phyloP scores from a whole-genome alignment of 1,140 invertebrate genomes.

The Hydropsyche tenuis region DNA sequence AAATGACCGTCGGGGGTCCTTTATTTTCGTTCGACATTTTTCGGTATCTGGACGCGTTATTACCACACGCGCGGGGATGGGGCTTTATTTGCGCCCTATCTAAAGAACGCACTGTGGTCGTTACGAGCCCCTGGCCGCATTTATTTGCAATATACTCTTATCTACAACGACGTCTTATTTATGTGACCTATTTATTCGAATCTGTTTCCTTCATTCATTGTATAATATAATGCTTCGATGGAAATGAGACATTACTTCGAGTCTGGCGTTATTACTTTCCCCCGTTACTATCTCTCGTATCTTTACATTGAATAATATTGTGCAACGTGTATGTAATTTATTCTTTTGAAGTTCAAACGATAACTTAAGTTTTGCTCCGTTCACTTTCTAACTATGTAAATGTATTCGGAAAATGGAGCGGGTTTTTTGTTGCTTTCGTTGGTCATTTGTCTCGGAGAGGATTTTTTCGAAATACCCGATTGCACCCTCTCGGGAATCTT shows the following conservation, averaged over 20 bases:
- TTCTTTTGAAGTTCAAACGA: no score
- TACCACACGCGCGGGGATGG: slow-evolving; percentile 13
- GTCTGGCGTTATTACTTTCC: no score
- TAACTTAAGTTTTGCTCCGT: no score
- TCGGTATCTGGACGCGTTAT: slow-evolving; percentile 46
- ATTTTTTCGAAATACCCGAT: slow-evolving; percentile 8
- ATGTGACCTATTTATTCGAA: slow-evolving; percentile 12
- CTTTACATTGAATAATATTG: no score
- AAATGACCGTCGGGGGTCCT: slow-evolving; percentile 39
- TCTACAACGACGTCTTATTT: slow-evolving; percentile 10
- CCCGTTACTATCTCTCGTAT: no score
- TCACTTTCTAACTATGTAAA: no score
- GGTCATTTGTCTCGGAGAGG: slow-evolving; percentile 31
- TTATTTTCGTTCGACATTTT: slow-evolving; percentile 44
- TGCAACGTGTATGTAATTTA: no score
- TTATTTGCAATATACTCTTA: slow-evolving; percentile 37
- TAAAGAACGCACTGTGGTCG: slow-evolving; percentile 28
- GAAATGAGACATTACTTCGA: no score
- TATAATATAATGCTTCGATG: no score
- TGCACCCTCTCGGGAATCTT: slow-evolving; percentile 26
- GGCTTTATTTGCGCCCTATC: slow-evolving; percentile 41
- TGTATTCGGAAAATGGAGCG: no score
- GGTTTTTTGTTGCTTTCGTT: background rate
- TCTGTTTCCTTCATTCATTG: background rate
- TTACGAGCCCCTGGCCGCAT: slow-evolving; percentile 21